A percentile compares a stretch with the other conserved stretches of the same genome.
phyloP scores from a whole-genome alignment of 2,888 invertebrate genomes.

The Drosophila maculinotata region DNA sequence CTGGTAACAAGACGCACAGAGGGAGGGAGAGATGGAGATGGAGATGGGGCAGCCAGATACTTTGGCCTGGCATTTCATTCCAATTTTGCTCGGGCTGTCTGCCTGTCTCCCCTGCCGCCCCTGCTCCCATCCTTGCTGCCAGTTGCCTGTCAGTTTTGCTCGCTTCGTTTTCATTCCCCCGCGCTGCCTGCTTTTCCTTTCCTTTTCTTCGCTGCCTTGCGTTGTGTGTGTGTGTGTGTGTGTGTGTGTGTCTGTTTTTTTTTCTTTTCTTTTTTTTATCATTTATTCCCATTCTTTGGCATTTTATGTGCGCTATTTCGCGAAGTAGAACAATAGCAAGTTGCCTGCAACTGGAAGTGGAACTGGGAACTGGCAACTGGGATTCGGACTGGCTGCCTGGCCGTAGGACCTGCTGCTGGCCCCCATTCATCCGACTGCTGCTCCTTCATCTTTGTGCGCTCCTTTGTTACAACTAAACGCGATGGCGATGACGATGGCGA shows the following conservation, averaged over 20 bases:
- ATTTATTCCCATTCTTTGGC: slow-evolving; percentile 76
- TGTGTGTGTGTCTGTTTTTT: no score
- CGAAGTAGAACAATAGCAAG: slow-evolving; percentile 76
- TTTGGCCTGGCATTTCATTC: slow-evolving; percentile 64
- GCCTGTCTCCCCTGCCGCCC: slow-evolving; percentile 4
- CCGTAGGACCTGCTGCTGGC: slow-evolving; percentile 38
- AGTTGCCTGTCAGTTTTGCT: slow-evolving; percentile 73
- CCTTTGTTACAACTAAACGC: slow-evolving; percentile 68
- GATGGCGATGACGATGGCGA: no score
- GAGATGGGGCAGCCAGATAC: slow-evolving; percentile 26
- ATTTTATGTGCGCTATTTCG: slow-evolving; percentile 80
- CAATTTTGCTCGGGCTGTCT: slow-evolving; percentile 38
- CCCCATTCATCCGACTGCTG: slow-evolving; percentile 33
- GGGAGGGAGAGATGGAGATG: background rate
- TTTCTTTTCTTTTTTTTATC: slow-evolving; percentile 60
- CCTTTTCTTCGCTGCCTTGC: no score
- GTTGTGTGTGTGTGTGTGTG: no score
- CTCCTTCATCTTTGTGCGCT: slow-evolving; percentile 42
- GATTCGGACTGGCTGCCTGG: slow-evolving; percentile 8
- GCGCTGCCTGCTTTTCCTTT: slow-evolving; percentile 32
- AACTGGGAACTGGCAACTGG: slow-evolving; percentile 9
- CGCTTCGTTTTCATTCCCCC: slow-evolving; percentile 33
- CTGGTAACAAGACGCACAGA: slow-evolving; percentile 2
- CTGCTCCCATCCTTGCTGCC: slow-evolving; percentile 53
- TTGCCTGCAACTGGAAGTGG: slow-evolving; percentile 24